These are phyloP conservation scores for Vimba vimba DNA, from an alignment of 2,113 vertebrate species.

Conservation along the genomic window DNA sequence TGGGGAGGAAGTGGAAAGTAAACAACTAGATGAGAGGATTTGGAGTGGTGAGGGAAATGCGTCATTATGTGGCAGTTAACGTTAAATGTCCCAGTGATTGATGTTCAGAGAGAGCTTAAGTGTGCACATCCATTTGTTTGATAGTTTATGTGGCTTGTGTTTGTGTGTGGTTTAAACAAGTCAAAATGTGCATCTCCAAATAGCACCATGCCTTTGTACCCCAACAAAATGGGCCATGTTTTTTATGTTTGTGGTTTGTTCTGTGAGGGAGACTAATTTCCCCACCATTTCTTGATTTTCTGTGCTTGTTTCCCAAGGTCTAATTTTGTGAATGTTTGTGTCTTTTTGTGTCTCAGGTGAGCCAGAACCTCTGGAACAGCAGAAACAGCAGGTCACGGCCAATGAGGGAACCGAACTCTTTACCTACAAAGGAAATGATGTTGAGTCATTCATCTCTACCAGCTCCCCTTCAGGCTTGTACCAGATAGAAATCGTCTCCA, in stretches of 20 bases:
- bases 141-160: constrained; percentile 12
- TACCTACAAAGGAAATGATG: constrained; percentile 95
- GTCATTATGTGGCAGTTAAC: constrained; percentile 18
- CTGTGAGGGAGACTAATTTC: neutral
- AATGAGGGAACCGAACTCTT: constrained; percentile 88
- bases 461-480: constrained; percentile 93
- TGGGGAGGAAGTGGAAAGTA: constrained; percentile 51
- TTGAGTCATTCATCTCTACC: constrained; percentile 89
- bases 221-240: neutral
- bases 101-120: constrained; percentile 24
- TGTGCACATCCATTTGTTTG: constrained; percentile 25
- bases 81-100: neutral
- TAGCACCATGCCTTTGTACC: neutral
- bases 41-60: constrained; percentile 20
- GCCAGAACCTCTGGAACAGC: constrained; percentile 90
- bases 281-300: neutral
- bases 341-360: constrained; percentile 79
- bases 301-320: neutral
- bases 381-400: constrained; percentile 86
- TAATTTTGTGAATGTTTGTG: constrained; percentile 36
- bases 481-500: constrained; percentile 93
- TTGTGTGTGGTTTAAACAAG: constrained; percentile 31
- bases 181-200: constrained; percentile 27
- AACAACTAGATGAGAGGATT: constrained; percentile 15
- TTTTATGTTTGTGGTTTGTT: constrained; percentile 24